These are phyloP conservation scores for Coregonus ussuriensis DNA, from an alignment of 2,797 vertebrate genomes.

Conservation along the genomic window DNA sequence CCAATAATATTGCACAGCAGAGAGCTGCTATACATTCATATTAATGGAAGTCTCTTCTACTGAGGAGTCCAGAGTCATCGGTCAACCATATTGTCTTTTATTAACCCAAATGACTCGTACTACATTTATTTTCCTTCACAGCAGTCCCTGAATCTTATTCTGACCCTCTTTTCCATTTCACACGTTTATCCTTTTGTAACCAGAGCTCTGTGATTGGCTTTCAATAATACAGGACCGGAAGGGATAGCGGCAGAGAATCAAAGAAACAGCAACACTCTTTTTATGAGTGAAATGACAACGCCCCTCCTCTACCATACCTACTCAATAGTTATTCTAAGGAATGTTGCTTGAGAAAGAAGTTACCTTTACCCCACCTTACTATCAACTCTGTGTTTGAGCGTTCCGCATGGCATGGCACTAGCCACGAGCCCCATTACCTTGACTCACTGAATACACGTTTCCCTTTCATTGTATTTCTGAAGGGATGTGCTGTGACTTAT, in stretches of 20 bases:
- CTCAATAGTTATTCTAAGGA: conserved; percentile 24
- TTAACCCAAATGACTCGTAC: conserved; percentile 51
- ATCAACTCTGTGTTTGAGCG: conserved; percentile 53
- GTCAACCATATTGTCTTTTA: conserved; percentile 6
- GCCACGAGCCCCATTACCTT: conserved; percentile 45
- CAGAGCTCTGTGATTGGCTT: conserved; percentile 73
- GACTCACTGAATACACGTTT: conserved; percentile 43
- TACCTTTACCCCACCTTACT: conserved; percentile 24
- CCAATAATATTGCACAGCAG: conserved; percentile 55
- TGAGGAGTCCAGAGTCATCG: conserved; percentile 51
- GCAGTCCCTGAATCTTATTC: conserved; percentile 48
- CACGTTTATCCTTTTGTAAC: conserved; percentile 65
- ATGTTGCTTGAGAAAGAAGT: conserved; percentile 19
- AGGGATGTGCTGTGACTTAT: conserved; percentile 58
- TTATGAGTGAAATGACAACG: conserved; percentile 23
- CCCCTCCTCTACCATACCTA: conserved; percentile 39
- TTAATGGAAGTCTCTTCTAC: conserved; percentile 39
- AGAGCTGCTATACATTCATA: conserved; percentile 16
- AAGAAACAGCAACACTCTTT: conserved; percentile 35
- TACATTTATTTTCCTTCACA: conserved; percentile 51
- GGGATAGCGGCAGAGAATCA: conserved; percentile 51
- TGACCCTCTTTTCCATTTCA: conserved; percentile 1
- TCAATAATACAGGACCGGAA: conserved; percentile 57
- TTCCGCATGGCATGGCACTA: conserved; percentile 42
- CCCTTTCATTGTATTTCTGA: conserved; percentile 56